Evolutionary conservation across 2,797 vertebrate species (phyloP).

Genomic region (Oreochromis mossambicus): DNA sequence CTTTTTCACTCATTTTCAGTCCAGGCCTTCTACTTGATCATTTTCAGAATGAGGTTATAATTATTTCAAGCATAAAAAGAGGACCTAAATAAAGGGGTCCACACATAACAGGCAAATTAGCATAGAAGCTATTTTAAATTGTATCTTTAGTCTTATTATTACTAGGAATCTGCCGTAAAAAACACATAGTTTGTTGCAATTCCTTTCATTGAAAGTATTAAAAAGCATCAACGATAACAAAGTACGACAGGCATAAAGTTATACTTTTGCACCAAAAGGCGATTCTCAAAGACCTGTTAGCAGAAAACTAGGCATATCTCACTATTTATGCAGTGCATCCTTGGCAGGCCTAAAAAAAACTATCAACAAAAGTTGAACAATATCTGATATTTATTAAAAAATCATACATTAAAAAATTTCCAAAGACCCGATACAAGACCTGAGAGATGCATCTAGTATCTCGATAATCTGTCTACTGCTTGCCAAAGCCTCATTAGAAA

Average conservation of each 20-base stretch:
- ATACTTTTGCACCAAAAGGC: neutral
- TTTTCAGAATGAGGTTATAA: neutral
- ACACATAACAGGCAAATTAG: neutral
- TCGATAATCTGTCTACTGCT: neutral
- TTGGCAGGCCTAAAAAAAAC: neutral
- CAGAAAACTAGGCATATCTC: neutral
- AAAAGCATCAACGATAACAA: neutral
- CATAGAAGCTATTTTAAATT: neutral
- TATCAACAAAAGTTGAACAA: neutral
- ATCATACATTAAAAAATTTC: neutral
- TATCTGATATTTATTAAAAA: neutral
- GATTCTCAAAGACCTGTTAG: neutral
- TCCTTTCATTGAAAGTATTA: neutral
- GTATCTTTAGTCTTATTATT: neutral
- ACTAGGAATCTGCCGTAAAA: neutral
- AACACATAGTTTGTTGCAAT: neutral
- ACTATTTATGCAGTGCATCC: neutral
- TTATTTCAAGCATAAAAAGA: neutral
- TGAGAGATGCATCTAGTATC: neutral
- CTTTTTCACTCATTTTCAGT: neutral
- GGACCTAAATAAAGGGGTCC: neutral
- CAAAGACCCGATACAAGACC: neutral
- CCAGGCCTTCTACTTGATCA: neutral
- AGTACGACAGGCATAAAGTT: neutral
- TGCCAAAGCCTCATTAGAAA: neutral